Evolutionary conservation across 53 echinoderm and acorn worm genomes (phyloP).

Genomic region (Stichopus horrens): DNA sequence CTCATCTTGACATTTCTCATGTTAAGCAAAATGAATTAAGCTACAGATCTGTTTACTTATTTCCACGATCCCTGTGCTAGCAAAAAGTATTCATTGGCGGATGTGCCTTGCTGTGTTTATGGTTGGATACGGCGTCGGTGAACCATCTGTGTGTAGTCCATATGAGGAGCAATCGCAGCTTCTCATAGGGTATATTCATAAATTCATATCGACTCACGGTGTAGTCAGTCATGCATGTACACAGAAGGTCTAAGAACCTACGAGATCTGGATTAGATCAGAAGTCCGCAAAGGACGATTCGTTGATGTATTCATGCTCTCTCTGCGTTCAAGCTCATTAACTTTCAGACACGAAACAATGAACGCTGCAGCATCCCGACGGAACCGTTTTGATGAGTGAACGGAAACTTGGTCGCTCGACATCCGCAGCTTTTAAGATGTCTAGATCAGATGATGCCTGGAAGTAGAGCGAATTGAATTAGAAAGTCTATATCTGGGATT

Average conservation of each 20-base stretch:
- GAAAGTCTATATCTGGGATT: no score
- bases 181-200: neutral
- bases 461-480: no score
- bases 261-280: neutral
- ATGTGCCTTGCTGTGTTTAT: no score
- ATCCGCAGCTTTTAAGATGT: neutral
- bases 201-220: neutral
- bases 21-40: no score
- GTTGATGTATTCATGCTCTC: neutral
- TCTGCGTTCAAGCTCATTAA: neutral
- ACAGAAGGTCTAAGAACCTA: neutral
- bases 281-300: neutral
- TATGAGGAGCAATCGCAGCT: no score
- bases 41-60: no score
- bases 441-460: neutral
- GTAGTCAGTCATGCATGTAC: neutral
- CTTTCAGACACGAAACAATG: neutral
- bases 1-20: no score
- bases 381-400: neutral
- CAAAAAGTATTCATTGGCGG: no score
- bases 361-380: neutral
- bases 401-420: neutral
- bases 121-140: neutral
- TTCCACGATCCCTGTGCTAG: no score
- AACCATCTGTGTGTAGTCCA: neutral